Conservation (phyloP, 2,888 invertebrate species). For the Lacanobia wlatinum region DNA sequence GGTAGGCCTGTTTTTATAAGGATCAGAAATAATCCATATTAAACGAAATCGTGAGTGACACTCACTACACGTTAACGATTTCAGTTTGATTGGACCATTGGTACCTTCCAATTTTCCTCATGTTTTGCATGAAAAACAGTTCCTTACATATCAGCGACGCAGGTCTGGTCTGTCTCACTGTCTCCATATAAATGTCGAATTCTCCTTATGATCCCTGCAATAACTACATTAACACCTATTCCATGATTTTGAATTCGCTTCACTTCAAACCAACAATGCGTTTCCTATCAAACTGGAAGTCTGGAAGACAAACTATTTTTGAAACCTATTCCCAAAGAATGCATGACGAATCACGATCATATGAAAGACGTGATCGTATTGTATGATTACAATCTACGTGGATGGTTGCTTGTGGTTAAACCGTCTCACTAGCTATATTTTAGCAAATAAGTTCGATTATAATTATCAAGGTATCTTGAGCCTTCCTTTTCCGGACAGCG, state of each 20-base stretch:
- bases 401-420: background rate
- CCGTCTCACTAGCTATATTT: background rate
- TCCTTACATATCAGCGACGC: no score
- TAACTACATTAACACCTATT: background rate
- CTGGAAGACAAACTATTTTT: constrained; percentile 19
- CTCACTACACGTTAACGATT: background rate
- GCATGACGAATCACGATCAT: background rate
- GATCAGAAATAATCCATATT: no score
- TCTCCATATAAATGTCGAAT: background rate
- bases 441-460: background rate
- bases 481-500: background rate
- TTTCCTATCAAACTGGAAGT: constrained; percentile 29
- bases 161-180: background rate
- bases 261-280: constrained; percentile 35
- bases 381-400: background rate
- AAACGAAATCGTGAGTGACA: no score
- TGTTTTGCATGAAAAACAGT: background rate
- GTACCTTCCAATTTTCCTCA: background rate
- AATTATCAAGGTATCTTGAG: background rate
- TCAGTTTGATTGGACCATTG: background rate
- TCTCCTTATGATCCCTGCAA: constrained; percentile 2
- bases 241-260: constrained; percentile 28
- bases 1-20: background rate
- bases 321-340: constrained; percentile 7
- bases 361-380: constrained; percentile 19